Conservation (phyloP, 2,113 vertebrate species). For the Formicarius rufipectus region DNA sequence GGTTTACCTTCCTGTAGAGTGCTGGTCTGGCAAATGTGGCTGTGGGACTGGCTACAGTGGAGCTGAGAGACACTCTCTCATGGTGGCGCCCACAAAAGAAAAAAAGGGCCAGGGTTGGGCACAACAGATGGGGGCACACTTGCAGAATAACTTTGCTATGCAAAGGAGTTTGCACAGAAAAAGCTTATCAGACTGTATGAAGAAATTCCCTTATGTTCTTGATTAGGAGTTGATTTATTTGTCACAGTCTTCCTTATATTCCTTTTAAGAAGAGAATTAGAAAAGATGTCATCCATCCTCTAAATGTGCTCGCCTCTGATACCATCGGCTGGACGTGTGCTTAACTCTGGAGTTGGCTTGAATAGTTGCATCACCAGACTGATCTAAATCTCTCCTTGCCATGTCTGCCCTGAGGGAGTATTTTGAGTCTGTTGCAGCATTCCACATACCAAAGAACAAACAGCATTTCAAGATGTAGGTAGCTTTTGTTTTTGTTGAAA, state of each 20-base stretch:
- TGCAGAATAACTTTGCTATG: fast-evolving
- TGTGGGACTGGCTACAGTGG: neutral
- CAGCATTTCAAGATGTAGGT: neutral
- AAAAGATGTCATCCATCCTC: neutral
- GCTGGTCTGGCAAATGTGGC: neutral
- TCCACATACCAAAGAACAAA: neutral
- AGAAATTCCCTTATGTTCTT: neutral
- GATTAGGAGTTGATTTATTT: neutral
- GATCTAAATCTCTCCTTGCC: neutral
- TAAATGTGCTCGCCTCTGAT: neutral
- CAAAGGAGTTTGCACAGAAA: neutral
- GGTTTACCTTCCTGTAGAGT: neutral
- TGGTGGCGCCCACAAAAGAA: neutral
- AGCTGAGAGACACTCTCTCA: fast-evolving
- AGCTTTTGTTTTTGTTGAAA: neutral
- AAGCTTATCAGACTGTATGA: neutral
- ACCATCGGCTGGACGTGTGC: neutral
- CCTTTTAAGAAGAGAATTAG: neutral
- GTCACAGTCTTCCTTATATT: neutral
- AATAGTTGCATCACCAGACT: neutral
- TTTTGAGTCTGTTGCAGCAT: neutral
- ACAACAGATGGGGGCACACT: fast-evolving
- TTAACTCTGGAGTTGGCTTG: neutral
- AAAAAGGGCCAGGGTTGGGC: neutral
- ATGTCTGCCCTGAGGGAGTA: neutral